Conservation (phyloP, 2,888 invertebrate genomes). For the Chromoteleia sp. region DNA sequence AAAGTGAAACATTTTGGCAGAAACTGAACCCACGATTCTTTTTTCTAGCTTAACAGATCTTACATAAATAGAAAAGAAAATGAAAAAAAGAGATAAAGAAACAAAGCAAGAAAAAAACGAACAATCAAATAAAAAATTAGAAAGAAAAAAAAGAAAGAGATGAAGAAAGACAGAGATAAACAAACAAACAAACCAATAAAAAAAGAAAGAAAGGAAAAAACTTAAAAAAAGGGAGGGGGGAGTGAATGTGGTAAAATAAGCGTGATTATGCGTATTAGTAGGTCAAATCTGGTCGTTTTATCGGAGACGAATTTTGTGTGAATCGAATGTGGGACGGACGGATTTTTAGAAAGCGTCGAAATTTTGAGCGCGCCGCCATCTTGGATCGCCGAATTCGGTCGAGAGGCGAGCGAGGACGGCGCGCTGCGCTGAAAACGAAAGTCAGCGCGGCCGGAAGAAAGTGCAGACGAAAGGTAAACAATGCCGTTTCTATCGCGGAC, state of each 20-base stretch:
- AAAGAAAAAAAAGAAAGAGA: no score
- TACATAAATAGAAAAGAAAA: background rate
- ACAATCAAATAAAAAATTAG: no score
- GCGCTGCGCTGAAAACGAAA: conserved; percentile 28
- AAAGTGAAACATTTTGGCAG: conserved; percentile 3
- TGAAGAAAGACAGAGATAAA: no score
- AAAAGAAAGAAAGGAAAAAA: no score
- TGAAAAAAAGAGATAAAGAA: no score
- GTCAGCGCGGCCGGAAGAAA: no score
- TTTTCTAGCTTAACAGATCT: background rate
- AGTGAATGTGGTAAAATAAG: no score
- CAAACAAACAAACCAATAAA: no score
- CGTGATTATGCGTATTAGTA: conserved; percentile 31
- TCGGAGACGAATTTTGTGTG: conserved; percentile 22
- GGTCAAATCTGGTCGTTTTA: conserved; percentile 41
- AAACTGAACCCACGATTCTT: no score
- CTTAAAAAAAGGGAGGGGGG: no score
- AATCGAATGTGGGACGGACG: conserved; percentile 33
- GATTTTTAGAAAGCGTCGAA: conserved; percentile 52
- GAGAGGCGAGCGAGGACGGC: no score
- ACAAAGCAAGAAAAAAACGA: no score
- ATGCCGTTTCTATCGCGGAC: background rate
- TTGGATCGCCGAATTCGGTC: background rate
- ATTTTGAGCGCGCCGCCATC: background rate
- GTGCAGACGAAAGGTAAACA: conserved; percentile 24